A percentile compares a stretch with the other conserved stretches of the same genome.
Conservation (phyloP, 2,797 vertebrate genomes). For the Pseudochromis fuscus region DNA sequence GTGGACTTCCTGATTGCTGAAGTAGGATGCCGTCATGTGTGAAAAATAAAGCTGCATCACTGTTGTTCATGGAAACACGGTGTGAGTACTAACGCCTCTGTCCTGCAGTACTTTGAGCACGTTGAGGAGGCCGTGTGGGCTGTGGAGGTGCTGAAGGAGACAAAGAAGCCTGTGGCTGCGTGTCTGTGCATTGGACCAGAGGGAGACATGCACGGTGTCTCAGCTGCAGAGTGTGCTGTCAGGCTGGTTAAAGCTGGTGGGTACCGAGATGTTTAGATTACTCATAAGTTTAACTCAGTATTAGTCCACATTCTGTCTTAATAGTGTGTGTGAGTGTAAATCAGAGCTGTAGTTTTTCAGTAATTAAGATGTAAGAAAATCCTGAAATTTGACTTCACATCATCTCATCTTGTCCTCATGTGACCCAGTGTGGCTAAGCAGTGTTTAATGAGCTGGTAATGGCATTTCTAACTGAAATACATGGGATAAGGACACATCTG, state of each 20-base stretch:
- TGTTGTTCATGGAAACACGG: background rate
- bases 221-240: conserved; percentile 91
- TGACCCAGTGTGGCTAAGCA: background rate
- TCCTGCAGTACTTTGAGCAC: conserved; percentile 95
- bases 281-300: background rate
- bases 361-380: background rate
- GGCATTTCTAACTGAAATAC: background rate
- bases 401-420: background rate
- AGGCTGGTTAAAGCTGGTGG: conserved; percentile 93
- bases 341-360: no score
- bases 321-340: no score
- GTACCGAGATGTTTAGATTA: background rate
- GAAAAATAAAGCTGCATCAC: background rate
- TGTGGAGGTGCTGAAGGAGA: conserved; percentile 91
- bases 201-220: conserved; percentile 92
- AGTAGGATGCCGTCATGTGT: no score
- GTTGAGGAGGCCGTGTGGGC: conserved; percentile 98
- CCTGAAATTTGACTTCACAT: background rate
- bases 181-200: conserved; percentile 94
- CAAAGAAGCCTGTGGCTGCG: conserved; percentile 93
- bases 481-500: background rate
- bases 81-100: conserved; percentile 12
- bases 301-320: background rate
- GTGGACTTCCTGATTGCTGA: conserved; percentile 98
- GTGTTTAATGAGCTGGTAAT: background rate